A percentile compares a stretch with the other conserved stretches of the same genome.
Evolutionary conservation across 2,113 vertebrate genomes (phyloP).

Genomic region (Apaloderma vittatum): DNA sequence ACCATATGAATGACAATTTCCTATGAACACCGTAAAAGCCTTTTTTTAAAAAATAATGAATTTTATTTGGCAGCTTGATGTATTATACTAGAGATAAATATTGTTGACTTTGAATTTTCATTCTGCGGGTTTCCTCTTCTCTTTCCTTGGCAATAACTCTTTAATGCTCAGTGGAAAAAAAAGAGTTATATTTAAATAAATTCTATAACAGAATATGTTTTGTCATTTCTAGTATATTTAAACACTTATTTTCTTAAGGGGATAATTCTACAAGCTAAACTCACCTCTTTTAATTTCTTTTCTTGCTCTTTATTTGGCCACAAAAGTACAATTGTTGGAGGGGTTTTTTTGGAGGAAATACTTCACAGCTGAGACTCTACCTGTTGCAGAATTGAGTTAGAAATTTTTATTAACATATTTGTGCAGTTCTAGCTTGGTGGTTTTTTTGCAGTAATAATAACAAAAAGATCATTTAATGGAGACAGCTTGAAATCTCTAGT

Average conservation of each 20-base stretch:
- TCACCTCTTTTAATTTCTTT: background rate
- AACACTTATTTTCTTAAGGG: background rate
- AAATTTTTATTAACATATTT: background rate
- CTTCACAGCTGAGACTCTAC: background rate
- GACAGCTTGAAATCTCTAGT: background rate
- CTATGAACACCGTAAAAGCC: background rate
- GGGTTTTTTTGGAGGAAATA: background rate
- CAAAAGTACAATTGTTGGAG: background rate
- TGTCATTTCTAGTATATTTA: background rate
- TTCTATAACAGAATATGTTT: background rate
- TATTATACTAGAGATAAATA: background rate
- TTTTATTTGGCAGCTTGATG: background rate
- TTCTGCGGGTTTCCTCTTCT: background rate
- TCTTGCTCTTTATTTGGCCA: background rate
- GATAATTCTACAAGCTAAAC: background rate
- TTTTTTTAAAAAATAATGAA: background rate
- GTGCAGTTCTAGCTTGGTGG: background rate
- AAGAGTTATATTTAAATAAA: background rate
- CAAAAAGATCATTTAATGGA: background rate
- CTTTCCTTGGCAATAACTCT: background rate
- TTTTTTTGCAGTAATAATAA: background rate
- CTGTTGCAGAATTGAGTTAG: background rate
- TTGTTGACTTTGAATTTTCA: background rate
- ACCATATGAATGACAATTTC: background rate
- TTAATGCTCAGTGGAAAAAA: background rate